Evolutionary conservation across 2,888 invertebrate genomes (phyloP).

Genomic region (Brenthis daphne): DNA sequence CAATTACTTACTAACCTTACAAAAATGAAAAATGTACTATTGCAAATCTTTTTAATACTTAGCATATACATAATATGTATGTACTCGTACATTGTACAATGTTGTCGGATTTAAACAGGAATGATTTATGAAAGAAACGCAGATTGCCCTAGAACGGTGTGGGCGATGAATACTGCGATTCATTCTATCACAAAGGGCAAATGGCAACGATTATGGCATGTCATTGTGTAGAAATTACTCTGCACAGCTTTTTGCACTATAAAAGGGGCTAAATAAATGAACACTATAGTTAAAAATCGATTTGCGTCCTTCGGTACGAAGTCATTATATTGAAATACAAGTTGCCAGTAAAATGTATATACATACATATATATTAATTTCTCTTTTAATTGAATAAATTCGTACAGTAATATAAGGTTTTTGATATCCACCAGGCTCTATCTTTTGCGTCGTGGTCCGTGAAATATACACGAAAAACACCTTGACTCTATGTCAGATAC

Average conservation of each 20-base stretch:
- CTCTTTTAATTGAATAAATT: no score
- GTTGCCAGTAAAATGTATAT: no score
- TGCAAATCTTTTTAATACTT: background rate
- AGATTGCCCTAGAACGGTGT: background rate
- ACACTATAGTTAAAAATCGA: background rate
- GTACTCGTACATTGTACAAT: background rate
- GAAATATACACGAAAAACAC: no score
- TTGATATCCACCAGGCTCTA: no score
- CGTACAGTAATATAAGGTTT: no score
- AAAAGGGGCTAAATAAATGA: background rate
- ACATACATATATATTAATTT: no score
- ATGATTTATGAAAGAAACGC: constrained; percentile 19
- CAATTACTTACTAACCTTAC: background rate
- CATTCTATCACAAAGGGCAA: constrained; percentile 20
- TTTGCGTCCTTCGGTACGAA: background rate
- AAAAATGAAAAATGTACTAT: background rate
- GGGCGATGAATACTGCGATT: constrained; percentile 5
- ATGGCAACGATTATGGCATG: constrained; percentile 14
- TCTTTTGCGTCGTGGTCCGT: no score
- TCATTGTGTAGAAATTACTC: constrained; percentile 20
- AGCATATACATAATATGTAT: background rate
- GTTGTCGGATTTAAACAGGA: background rate
- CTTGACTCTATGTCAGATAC: no score
- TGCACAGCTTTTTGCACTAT: background rate
- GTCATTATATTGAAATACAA: no score